Evolutionary conservation across 1,140 invertebrate genomes (phyloP), one percentile per base, ranked within the genome.

Genomic region (Cydia strobilella): DNA sequence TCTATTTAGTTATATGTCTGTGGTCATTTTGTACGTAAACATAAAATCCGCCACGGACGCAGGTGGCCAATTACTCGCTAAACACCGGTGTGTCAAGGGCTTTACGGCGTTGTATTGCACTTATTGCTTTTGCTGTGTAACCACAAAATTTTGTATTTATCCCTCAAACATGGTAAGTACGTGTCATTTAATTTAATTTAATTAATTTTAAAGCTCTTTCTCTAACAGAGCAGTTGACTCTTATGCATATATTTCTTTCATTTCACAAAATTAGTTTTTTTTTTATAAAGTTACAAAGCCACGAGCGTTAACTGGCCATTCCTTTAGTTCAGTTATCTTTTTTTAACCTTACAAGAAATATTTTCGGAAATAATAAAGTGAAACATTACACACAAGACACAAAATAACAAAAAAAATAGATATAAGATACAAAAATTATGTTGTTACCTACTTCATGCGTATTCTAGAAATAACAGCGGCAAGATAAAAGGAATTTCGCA

Each of bases 51-150:
- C 62, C 62, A 3, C 31, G 31, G 27, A 9, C 65, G 65, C 65
- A 69, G 65, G 65, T 69, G 65, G 65, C 27, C 65, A 69, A 69
- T 69, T 35, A 69, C 65, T 59, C 54, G 54, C 54, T 69, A 35
- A 69, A 69, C 65, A 35, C 31, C 31, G 27, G 63, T 65, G 65
- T 69, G 65, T 69, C 65, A 69, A 69, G 65, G 65, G 65, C 65
- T 69, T 69, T 39, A 69, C 23, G 27, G 27, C 13, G 65, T 69
- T 69, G 65, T 65, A 35, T 65, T 65, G 18, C 15, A 35, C 65
- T n/a, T 69, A 69, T 65, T 65, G 65, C 27, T 35, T 35, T 59
- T 59, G 20, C 18, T 12, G 54, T 10, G 20, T 23, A 23, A 59
- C 54, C 10, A n/a, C 54, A 59, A 59, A 59, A 23, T 59, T 59